Percentiles rank a stretch among this genome's conserved stretches.
phyloP scores from a whole-genome alignment of 1,140 invertebrate species.

The Drosophila seguyi region DNA sequence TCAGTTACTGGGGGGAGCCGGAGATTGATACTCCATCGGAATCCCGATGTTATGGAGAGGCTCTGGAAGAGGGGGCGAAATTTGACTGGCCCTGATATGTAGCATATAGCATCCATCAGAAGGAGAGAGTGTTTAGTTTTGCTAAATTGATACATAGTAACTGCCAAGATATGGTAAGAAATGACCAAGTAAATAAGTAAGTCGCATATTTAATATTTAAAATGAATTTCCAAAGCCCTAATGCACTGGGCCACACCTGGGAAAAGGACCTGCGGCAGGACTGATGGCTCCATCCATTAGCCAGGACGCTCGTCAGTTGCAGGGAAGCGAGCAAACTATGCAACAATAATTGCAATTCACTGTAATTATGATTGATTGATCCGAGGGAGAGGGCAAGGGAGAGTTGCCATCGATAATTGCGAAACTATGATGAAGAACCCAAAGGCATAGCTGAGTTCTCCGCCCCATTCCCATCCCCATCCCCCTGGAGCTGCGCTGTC shows the following conservation, averaged over 20 bases:
- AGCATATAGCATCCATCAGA: not conserved
- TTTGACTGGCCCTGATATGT: not conserved
- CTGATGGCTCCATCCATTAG: constrained; percentile 48
- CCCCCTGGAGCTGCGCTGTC: constrained; percentile 49
- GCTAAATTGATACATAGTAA: too few species aligned
- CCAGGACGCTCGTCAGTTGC: constrained; percentile 52
- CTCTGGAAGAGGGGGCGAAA: not conserved
- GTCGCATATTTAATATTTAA: not conserved
- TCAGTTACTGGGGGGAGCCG: constrained; percentile 25
- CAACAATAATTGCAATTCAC: constrained; percentile 81
- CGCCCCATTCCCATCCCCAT: not conserved
- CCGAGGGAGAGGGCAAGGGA: not conserved
- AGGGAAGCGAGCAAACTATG: constrained; percentile 52
- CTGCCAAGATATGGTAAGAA: too few species aligned
- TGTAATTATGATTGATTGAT: constrained; percentile 82
- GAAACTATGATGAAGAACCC: constrained; percentile 61
- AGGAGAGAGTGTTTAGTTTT: not conserved
- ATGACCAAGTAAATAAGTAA: too few species aligned
- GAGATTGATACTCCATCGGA: constrained; percentile 6
- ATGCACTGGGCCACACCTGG: constrained; percentile 23
- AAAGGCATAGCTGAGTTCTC: constrained; percentile 3
- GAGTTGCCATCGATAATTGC: constrained; percentile 50
- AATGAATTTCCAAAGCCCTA: not conserved
- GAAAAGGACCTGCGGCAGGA: not conserved
- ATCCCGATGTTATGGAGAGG: constrained; percentile 8